These are phyloP conservation scores for Progne subis DNA, from an alignment of 2,113 vertebrate genomes.

Conservation along the genomic window DNA sequence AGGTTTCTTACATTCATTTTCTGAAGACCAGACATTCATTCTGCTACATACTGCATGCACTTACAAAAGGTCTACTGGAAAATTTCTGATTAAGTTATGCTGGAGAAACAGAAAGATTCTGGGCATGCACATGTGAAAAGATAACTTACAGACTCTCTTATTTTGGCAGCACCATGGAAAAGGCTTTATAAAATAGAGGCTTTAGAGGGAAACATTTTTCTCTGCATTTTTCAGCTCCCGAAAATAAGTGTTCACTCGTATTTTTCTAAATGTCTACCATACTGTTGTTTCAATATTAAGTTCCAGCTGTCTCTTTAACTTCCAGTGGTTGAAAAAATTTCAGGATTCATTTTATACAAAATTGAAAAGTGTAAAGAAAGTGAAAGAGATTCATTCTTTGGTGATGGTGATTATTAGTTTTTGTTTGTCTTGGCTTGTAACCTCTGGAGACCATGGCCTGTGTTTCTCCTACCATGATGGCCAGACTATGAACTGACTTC, in stretches of 20 bases:
- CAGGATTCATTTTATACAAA: not conserved
- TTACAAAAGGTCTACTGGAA: not conserved
- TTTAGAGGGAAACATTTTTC: not conserved
- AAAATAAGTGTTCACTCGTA: not conserved
- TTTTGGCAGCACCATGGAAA: not conserved
- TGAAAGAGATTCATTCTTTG: not conserved
- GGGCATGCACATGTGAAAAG: not conserved
- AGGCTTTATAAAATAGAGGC: not conserved
- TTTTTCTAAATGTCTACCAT: not conserved
- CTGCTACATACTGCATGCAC: not conserved
- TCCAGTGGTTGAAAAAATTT: not conserved
- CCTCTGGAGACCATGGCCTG: not conserved
- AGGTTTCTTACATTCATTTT: not conserved
- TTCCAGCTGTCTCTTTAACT: not conserved
- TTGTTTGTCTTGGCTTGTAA: not conserved
- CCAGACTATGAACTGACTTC: constrained; percentile 23
- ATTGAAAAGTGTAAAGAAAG: not conserved
- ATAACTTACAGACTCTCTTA: not conserved
- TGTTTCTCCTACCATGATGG: not conserved
- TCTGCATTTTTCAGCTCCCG: not conserved
- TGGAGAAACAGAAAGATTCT: not conserved
- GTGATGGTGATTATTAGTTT: not conserved
- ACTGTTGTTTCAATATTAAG: not conserved
- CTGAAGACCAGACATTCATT: not conserved
- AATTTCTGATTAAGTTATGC: not conserved